Conservation (phyloP, 2,113 vertebrate genomes). For the Semnopithecus entellus region DNA sequence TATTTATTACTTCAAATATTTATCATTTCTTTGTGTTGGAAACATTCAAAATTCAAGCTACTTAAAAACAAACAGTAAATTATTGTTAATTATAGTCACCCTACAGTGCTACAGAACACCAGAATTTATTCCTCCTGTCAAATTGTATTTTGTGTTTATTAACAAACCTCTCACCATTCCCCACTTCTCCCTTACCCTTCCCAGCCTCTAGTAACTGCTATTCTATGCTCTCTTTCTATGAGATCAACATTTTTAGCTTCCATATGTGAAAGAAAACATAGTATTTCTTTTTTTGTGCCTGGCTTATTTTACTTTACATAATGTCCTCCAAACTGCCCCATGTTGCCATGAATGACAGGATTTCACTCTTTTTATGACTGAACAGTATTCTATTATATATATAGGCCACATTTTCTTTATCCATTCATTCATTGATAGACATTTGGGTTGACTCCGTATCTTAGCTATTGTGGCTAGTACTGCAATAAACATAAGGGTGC, state of each 20-base stretch:
- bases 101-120: not conserved
- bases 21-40: not conserved
- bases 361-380: not conserved
- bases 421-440: not conserved
- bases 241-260: not conserved
- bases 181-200: too few species aligned
- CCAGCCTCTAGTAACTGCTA: not conserved
- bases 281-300: not conserved
- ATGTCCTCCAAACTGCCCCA: not conserved
- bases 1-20: not conserved
- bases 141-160: not conserved
- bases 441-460: not conserved
- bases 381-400: not conserved
- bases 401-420: not conserved
- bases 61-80: not conserved
- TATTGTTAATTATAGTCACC: not conserved
- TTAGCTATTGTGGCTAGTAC: not conserved
- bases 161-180: not conserved
- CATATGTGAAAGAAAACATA: not conserved
- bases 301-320: not conserved
- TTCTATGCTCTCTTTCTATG: not conserved
- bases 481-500: not conserved
- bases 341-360: not conserved
- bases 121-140: not conserved
- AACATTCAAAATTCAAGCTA: not conserved